Percentiles rank a stretch among this genome's conserved stretches.
Conservation (phyloP, 2,888 invertebrate genomes). For the Epinotia ramella region DNA sequence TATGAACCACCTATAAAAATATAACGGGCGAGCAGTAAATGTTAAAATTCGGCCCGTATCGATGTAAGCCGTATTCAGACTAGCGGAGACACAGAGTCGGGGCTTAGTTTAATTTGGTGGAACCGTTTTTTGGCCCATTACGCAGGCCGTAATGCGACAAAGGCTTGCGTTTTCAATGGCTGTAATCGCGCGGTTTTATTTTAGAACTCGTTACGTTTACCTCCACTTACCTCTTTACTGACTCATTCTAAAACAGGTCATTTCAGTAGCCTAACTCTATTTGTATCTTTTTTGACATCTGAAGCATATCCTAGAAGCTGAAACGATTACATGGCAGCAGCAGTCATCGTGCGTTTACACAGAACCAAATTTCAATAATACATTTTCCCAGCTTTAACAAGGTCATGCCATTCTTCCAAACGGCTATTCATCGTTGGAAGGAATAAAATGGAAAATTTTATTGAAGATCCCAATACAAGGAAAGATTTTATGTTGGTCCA, state of each 20-base stretch:
- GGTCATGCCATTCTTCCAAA: slow-evolving; percentile 37
- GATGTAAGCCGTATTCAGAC: slow-evolving; percentile 68
- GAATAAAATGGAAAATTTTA: slow-evolving; percentile 69
- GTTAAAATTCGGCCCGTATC: slow-evolving; percentile 74
- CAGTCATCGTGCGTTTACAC: neutral
- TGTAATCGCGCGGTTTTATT: slow-evolving; percentile 57
- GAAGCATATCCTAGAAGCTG: neutral
- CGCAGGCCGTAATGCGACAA: slow-evolving; percentile 55
- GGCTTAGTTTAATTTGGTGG: slow-evolving; percentile 64
- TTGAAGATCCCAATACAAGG: slow-evolving; percentile 60
- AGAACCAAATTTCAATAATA: slow-evolving; percentile 28
- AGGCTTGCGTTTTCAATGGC: slow-evolving; percentile 61
- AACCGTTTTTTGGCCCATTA: slow-evolving; percentile 49
- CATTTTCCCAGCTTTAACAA: slow-evolving; percentile 33
- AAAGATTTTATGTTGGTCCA: slow-evolving; percentile 68
- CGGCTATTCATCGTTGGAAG: slow-evolving; percentile 48
- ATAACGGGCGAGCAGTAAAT: slow-evolving; percentile 74
- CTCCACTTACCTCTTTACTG: slow-evolving; percentile 5
- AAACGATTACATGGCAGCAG: neutral
- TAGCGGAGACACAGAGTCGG: slow-evolving; percentile 56
- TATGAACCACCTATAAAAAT: slow-evolving; percentile 81
- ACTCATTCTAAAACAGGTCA: slow-evolving; percentile 24
- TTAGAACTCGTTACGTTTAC: slow-evolving; percentile 39
- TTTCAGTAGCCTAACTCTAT: slow-evolving; percentile 12
- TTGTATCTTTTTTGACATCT: neutral